Evolutionary conservation across 2,797 vertebrate genomes (phyloP).

Genomic region (Amazona finschi): DNA sequence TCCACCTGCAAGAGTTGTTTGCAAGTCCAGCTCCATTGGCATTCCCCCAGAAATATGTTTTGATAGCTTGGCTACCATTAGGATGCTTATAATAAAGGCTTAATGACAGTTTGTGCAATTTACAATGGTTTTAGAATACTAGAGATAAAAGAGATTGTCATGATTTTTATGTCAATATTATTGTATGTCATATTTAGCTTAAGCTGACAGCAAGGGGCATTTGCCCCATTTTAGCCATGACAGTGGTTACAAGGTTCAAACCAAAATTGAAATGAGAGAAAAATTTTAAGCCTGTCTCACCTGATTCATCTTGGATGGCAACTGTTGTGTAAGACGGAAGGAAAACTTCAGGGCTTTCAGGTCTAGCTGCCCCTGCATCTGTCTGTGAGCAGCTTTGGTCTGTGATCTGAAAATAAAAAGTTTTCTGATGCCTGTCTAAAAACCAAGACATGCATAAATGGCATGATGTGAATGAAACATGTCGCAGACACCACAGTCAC

Average conservation of each 20-base stretch:
- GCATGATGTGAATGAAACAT: rapidly evolving
- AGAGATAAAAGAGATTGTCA: background rate
- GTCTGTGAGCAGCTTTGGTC: background rate
- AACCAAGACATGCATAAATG: background rate
- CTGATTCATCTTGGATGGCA: background rate
- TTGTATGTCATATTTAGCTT: background rate
- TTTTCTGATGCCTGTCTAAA: background rate
- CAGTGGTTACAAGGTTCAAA: background rate
- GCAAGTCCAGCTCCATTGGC: background rate
- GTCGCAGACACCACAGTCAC: rapidly evolving
- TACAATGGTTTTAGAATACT: background rate
- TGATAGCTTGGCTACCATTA: background rate
- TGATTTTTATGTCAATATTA: background rate
- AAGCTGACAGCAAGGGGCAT: background rate
- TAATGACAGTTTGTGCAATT: background rate
- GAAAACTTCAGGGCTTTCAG: background rate
- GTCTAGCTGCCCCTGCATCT: background rate
- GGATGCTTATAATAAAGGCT: background rate
- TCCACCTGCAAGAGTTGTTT: background rate
- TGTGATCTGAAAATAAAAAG: background rate
- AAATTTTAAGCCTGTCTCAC: background rate
- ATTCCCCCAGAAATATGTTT: background rate
- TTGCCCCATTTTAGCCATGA: background rate
- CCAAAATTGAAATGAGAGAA: background rate
- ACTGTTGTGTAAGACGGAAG: background rate